phyloP scores from a whole-genome alignment of 2,797 vertebrate species.

The Spinibarbus caldwelli region DNA sequence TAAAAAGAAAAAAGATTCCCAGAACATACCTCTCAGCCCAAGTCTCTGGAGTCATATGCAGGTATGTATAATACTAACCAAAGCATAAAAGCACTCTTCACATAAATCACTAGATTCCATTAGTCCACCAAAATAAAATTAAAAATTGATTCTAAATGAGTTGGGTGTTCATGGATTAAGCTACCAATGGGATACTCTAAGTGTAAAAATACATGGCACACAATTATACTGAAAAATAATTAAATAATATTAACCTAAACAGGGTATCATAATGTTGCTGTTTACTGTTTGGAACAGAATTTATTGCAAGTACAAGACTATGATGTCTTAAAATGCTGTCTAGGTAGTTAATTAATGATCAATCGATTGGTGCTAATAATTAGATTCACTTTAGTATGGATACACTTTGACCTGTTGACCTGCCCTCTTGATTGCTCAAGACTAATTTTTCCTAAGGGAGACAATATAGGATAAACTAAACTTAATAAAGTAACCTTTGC shows the following conservation, averaged over 20 bases:
- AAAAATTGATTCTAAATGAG: too few relatives aligned
- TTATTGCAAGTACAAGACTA: neutral
- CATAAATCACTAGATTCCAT: neutral
- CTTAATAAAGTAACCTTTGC: neutral
- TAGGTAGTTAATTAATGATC: neutral
- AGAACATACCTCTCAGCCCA: conserved; percentile 85
- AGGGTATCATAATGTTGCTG: neutral
- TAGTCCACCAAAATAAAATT: neutral
- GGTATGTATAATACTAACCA: conserved; percentile 59
- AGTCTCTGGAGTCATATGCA: conserved; percentile 93
- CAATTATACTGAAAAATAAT: neutral
- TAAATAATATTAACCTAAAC: neutral
- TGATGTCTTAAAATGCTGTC: neutral
- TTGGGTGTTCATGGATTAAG: neutral
- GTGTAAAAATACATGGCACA: neutral
- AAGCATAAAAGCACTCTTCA: neutral
- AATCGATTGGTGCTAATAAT: neutral
- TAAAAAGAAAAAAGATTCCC: conserved; percentile 76
- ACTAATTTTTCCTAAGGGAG: too few relatives aligned
- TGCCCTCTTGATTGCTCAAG: neutral
- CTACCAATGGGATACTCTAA: neutral
- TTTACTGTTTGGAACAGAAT: neutral
- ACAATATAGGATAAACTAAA: neutral
- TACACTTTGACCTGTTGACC: neutral
- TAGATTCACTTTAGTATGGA: neutral